phyloP scores from a whole-genome alignment of 2,113 vertebrate species.

The Centropus unirufus region DNA sequence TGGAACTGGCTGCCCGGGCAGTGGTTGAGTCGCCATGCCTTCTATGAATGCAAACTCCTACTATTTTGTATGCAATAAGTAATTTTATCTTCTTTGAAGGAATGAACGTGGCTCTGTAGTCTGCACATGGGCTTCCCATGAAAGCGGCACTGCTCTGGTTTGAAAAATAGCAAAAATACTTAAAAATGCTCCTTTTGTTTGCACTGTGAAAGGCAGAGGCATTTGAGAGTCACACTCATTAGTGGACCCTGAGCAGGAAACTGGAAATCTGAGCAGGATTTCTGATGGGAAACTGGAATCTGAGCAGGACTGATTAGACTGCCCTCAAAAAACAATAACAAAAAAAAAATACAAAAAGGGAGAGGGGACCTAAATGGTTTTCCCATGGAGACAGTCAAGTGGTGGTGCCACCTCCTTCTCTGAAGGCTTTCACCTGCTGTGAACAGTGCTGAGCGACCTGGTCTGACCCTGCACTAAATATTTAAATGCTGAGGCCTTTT shows the following conservation, averaged over 20 bases:
- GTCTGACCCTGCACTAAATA: neutral
- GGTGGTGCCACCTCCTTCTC: neutral
- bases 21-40: no score
- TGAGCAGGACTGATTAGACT: neutral
- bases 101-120: neutral
- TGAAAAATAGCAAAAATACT: neutral
- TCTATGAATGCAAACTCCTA: neutral
- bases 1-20: no score
- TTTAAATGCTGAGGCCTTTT: neutral
- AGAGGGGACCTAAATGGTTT: rapidly evolving
- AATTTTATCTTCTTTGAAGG: neutral
- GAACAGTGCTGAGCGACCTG: neutral
- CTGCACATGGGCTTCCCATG: neutral
- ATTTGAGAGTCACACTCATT: rapidly evolving
- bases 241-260: rapidly evolving
- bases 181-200: neutral
- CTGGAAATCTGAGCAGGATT: neutral
- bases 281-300: neutral
- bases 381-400: neutral
- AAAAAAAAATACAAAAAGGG: neutral
- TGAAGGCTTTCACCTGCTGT: neutral
- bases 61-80: neutral
- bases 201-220: neutral
- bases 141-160: neutral
- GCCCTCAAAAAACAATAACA: neutral